Evolutionary conservation across 2,797 vertebrate species (phyloP).

Genomic region (Rallus crepitans): DNA sequence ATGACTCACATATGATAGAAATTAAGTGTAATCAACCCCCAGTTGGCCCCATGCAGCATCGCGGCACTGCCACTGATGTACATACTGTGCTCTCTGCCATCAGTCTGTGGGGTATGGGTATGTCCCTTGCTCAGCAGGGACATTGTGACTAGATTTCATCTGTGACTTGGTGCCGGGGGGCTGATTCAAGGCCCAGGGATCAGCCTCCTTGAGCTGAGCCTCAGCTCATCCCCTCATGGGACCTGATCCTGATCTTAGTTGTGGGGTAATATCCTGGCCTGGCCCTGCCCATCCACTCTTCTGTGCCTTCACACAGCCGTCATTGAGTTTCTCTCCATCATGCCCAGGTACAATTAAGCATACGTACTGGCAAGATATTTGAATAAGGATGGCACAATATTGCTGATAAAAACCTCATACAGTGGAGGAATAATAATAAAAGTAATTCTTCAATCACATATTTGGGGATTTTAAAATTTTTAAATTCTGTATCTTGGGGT

Average conservation of each 20-base stretch:
- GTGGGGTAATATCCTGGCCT: rapidly evolving
- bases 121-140: rapidly evolving
- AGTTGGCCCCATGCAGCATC: rapidly evolving
- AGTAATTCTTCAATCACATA: not conserved
- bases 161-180: rapidly evolving
- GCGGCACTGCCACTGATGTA: rapidly evolving
- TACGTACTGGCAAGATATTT: not conserved
- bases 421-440: not conserved
- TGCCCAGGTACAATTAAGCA: not conserved
- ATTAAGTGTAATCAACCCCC: rapidly evolving
- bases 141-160: rapidly evolving
- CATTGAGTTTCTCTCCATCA: rapidly evolving
- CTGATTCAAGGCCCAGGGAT: rapidly evolving
- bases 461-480: not conserved
- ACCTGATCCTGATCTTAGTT: not conserved
- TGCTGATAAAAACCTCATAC: not conserved
- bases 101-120: rapidly evolving
- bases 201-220: rapidly evolving
- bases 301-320: rapidly evolving
- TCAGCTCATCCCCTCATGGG: rapidly evolving
- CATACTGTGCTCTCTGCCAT: rapidly evolving
- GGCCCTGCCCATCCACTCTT: rapidly evolving
- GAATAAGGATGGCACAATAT: not conserved
- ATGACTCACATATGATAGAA: not conserved
- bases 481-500: not conserved